Base-by-base conservation (phyloP, 1,140 invertebrate genomes). In the Schmidtea mediterranea region DNA sequence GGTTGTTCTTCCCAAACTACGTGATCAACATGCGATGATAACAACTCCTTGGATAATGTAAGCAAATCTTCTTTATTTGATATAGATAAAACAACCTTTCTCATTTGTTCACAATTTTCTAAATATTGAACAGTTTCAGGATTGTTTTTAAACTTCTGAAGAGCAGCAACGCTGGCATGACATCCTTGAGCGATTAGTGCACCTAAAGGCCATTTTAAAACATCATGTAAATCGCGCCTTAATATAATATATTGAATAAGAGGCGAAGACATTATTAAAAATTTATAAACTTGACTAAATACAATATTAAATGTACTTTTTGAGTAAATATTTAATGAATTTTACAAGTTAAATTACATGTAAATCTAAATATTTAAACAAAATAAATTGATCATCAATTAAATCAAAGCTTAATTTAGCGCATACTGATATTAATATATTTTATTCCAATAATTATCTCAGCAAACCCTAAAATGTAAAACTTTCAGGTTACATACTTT, bases 1-100 rank as follows among this genome's bases (percentile, higher is more conserved):
- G 87, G 87, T 58, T 92, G 82, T 70, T 97, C 89, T 52, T 84
- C 78, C 90, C 90, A 97, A 16, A 94, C 58, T 65, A 89, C 89
- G 62, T 92, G 79, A 53, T 74, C 71, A 46, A 97, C 76, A 22
- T 73, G 71, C 53, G 76, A 73, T 55, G 75, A 69, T 40, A 69
- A 68, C 43, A 95, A 65, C 59, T 71, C 75, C 51, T 73, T 69
- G 52, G 73, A 69, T 1, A 89, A 60, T 54, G 72, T 70, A 26
- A 67, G 66, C 43, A 95, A 63, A 52, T 72, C 68, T 37, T 72
- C 68, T 68, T 86, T 80, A 72, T 82, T 74, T 36, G 75, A 40
- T 54, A 67, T 63, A 59, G 67, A 78, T 49, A 87, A 67, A 48
- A 90, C 76, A 41, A 90, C 76, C 76, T 90, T 94, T 58, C 89